Base-by-base conservation (phyloP, 1,140 invertebrate genomes). In the Ericerus pela region DNA sequence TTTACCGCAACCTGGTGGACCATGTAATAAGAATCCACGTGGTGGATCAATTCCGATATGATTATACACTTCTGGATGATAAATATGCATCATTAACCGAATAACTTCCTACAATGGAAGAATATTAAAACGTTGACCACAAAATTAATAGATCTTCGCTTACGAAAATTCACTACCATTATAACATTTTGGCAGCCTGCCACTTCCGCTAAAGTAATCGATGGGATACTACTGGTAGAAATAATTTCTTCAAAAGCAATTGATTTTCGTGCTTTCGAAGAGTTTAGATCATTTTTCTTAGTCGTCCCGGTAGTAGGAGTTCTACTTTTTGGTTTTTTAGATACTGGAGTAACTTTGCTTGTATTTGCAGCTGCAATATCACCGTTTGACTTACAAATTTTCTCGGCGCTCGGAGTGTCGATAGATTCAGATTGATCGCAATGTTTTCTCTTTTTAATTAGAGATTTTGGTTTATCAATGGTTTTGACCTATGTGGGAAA, bases 1-100 rank as follows among this genome's bases (percentile, higher is more conserved):
- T 73, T 97, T 96, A 0, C 91, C 90, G 72, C 86, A 91, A 1
- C 93, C 93, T 22, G 90, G 87, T 10, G 92, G 92, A 0, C 93
- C 93, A 71, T 92, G 87, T 41, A 95, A 71, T 18, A 94, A 71
- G 66, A 94, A 81, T 33, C 92, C 88, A 66, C 82, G 74, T 0
- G 88, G 86, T 28, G 88, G 81, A 55, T 79, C 80, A 59, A 92
- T 77, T 10, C 88, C 88, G 37, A 93, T 69, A 58, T 80, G 74
- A 59, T 75, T 73, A 66, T 86, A 92, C 1, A 64, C 38, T 52
- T 63, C 61, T 38, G 58, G 47, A 54, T 63, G 55, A 20, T 59
- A 64, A 36, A 62, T 62, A 53, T 64, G 59, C 31, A 62, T 52
- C 22, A 64, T 22, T 26, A 64, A 37, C 30, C 62, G 53, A 22